These are phyloP conservation scores for Apamea epomidion DNA, from an alignment of 2,888 invertebrate genomes.

Conservation along the genomic window DNA sequence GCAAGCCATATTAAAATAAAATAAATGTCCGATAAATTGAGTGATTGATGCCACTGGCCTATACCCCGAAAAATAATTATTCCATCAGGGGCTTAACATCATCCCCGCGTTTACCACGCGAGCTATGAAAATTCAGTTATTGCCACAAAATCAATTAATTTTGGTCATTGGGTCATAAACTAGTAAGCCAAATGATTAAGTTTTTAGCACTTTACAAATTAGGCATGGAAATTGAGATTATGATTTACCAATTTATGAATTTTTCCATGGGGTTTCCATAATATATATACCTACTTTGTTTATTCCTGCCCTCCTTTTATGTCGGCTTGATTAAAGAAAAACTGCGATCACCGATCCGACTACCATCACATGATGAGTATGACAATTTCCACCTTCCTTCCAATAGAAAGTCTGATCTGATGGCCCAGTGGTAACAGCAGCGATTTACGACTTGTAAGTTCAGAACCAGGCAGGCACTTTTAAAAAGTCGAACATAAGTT, in stretches of 20 bases:
- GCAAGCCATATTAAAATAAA: neutral
- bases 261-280: neutral
- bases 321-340: too few relatives aligned
- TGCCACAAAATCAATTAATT: slow-evolving; percentile 24
- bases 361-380: neutral
- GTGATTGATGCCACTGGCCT: slow-evolving; percentile 15
- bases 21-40: slow-evolving; percentile 1
- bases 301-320: neutral
- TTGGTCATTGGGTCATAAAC: neutral
- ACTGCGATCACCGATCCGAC: too few relatives aligned
- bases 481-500: neutral
- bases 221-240: neutral
- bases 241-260: neutral
- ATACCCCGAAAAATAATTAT: slow-evolving; percentile 20
- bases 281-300: neutral
- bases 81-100: slow-evolving; percentile 24
- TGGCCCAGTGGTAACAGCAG: neutral
- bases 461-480: neutral
- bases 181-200: neutral
- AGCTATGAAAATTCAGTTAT: slow-evolving; percentile 37
- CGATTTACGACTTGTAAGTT: neutral
- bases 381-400: neutral
- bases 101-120: slow-evolving; percentile 13
- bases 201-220: neutral
- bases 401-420: neutral